Evolutionary conservation across 2,888 invertebrate genomes (phyloP).

Genomic region (Palloptera scutellata): DNA sequence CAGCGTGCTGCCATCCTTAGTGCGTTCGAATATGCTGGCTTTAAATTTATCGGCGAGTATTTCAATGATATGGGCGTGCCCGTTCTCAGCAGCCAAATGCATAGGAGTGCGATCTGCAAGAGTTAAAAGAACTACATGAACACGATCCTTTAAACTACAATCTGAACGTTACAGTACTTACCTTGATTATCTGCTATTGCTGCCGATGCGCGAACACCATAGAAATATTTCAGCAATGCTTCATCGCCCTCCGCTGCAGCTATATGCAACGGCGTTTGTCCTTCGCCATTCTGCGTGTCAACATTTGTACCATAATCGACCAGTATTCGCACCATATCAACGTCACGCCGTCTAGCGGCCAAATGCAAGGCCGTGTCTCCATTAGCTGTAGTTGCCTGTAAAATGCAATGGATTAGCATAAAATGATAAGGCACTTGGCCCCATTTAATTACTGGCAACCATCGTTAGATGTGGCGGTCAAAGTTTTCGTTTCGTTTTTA

Average conservation of each 20-base stretch:
- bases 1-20: slow-evolving; percentile 97
- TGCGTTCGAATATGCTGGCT: slow-evolving; percentile 94
- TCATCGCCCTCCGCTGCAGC: slow-evolving; percentile 97
- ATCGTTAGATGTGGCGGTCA: neutral
- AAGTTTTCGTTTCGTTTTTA: neutral
- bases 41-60: slow-evolving; percentile 96
- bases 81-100: slow-evolving; percentile 97
- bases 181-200: slow-evolving; percentile 93
- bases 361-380: slow-evolving; percentile 96
- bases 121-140: too few species aligned
- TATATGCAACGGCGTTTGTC: slow-evolving; percentile 94
- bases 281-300: slow-evolving; percentile 92
- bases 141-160: neutral
- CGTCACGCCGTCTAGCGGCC: slow-evolving; percentile 90
- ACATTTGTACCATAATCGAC: slow-evolving; percentile 92
- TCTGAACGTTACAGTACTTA: slow-evolving; percentile 64
- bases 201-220: slow-evolving; percentile 92
- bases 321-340: slow-evolving; percentile 91
- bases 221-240: slow-evolving; percentile 91
- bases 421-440: too few species aligned
- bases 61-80: slow-evolving; percentile 95
- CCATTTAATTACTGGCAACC: too few species aligned
- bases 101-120: slow-evolving; percentile 89
- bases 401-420: slow-evolving; percentile 7
- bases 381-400: slow-evolving; percentile 77